Evolutionary conservation across 2,797 vertebrate species (phyloP).

Genomic region (Diceros bicornis): DNA sequence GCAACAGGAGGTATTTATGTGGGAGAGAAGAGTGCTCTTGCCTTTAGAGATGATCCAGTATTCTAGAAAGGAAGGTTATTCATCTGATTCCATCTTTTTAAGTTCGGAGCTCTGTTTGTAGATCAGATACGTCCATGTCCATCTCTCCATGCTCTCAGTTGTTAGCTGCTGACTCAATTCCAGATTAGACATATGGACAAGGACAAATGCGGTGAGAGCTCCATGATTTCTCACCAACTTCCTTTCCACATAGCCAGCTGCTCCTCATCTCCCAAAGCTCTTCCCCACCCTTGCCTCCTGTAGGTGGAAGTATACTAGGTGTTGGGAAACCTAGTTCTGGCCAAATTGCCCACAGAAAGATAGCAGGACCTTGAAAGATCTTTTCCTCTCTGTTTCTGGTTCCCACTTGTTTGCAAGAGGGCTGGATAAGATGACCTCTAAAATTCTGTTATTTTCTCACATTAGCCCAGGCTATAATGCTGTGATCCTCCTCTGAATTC

Average conservation of each 20-base stretch:
- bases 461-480: not conserved
- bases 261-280: not conserved
- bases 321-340: not conserved
- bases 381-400: not conserved
- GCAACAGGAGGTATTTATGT: not conserved
- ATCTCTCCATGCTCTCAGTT: not conserved
- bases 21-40: not conserved
- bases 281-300: not conserved
- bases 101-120: not conserved
- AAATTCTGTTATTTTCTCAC: not conserved
- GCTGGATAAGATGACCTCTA: not conserved
- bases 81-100: not conserved
- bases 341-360: not conserved
- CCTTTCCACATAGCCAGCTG: not conserved
- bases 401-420: not conserved
- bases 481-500: not conserved
- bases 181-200: not conserved
- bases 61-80: not conserved
- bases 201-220: not conserved
- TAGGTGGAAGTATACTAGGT: not conserved
- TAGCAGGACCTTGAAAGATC: not conserved
- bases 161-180: not conserved
- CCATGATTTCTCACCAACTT: not conserved
- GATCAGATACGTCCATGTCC: not conserved
- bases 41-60: not conserved